Conservation (phyloP, 1,140 invertebrate genomes). For the Drosophila lini region DNA sequence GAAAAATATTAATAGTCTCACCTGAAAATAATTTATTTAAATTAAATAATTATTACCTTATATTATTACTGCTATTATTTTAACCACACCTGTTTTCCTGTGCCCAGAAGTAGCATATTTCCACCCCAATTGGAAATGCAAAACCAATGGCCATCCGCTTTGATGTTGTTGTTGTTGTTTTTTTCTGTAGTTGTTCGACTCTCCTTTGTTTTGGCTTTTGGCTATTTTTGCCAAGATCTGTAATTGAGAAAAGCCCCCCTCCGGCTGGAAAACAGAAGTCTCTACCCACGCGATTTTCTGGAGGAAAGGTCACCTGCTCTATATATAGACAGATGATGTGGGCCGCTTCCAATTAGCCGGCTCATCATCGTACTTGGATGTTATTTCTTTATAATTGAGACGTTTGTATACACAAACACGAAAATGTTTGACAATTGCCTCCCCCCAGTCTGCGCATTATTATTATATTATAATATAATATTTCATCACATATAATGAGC, state of each 20-base stretch:
- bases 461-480: conserved; percentile 48
- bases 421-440: conserved; percentile 60
- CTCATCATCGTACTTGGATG: conserved; percentile 30
- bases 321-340: conserved; percentile 66
- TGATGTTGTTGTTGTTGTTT: conserved; percentile 41
- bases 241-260: conserved; percentile 57
- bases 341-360: conserved; percentile 42
- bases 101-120: conserved; percentile 7
- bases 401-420: conserved; percentile 45
- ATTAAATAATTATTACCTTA: background rate
- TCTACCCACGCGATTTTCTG: conserved; percentile 37
- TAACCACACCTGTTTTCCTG: conserved; percentile 1
- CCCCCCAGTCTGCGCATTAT: conserved; percentile 18
- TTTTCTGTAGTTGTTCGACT: conserved; percentile 2
- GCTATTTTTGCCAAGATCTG: conserved; percentile 71
- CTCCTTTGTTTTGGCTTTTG: conserved; percentile 27
- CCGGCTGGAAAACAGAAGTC: conserved; percentile 18
- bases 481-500: conserved; percentile 43
- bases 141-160: conserved; percentile 45
- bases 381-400: conserved; percentile 71
- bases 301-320: conserved; percentile 70
- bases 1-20: background rate
- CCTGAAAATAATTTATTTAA: background rate
- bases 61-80: background rate
- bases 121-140: conserved; percentile 25